Evolutionary conservation across 2,797 vertebrate genomes (phyloP).

Genomic region (Sebastes hubbsi): DNA sequence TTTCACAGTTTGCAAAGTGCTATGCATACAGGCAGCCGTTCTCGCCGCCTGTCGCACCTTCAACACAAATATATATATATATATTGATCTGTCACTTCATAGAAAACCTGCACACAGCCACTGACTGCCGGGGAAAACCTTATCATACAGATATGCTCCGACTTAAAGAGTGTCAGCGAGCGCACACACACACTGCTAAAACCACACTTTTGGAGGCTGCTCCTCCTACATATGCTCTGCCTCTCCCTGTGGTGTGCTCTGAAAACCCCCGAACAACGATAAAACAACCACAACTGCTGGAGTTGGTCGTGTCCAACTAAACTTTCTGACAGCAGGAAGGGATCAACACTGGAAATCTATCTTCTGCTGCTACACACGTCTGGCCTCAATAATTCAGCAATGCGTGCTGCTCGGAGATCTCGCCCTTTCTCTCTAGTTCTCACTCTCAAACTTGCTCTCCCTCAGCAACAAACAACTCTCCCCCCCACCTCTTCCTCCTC

Average conservation of each 20-base stretch:
- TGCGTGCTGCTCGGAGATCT: constrained; percentile 50
- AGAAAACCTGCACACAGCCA: constrained; percentile 8
- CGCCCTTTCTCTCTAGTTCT: constrained; percentile 21
- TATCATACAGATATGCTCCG: constrained; percentile 4
- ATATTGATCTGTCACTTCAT: constrained; percentile 47
- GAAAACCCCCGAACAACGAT: constrained; percentile 48
- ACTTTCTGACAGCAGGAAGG: constrained; percentile 71
- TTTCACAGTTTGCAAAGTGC: constrained; percentile 10
- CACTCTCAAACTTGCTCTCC: constrained; percentile 32
- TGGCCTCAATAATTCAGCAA: constrained; percentile 73
- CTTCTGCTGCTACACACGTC: constrained; percentile 62
- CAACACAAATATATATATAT: not conserved
- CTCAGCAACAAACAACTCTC: constrained; percentile 18
- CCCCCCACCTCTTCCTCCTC: not conserved
- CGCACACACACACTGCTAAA: not conserved
- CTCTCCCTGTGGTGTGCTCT: not conserved
- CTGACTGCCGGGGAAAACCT: constrained; percentile 10
- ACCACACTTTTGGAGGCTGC: not conserved
- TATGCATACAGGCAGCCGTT: not conserved
- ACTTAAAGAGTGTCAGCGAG: constrained; percentile 14
- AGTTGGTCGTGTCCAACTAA: constrained; percentile 65
- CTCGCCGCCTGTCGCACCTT: not conserved
- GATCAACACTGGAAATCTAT: constrained; percentile 67
- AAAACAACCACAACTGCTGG: constrained; percentile 45
- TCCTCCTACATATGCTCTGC: constrained; percentile 26